Conservation (phyloP, 2,888 invertebrate species). For the Pegoplata infirma region DNA sequence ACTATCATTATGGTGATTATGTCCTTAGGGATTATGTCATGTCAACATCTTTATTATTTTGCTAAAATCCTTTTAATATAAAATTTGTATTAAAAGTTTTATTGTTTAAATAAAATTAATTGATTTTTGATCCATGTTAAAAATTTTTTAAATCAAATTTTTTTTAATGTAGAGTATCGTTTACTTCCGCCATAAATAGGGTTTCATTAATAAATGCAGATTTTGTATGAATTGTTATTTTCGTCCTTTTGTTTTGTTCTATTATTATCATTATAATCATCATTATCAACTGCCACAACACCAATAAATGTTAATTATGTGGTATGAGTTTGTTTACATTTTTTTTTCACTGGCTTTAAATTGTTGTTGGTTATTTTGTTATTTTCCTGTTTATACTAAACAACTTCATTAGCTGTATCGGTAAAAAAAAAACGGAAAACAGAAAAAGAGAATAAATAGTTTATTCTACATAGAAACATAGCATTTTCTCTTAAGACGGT, state of each 20-base stretch:
- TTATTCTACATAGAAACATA: constrained; percentile 1
- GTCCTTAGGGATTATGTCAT: too few species aligned
- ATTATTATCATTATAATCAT: constrained; percentile 12
- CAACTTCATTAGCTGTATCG: constrained; percentile 30
- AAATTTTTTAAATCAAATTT: too few species aligned
- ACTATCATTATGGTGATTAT: too few species aligned
- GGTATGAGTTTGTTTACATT: constrained; percentile 44
- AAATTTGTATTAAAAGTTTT: too few species aligned
- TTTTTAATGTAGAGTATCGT: too few species aligned
- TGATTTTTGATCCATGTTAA: too few species aligned
- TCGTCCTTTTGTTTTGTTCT: constrained; percentile 4
- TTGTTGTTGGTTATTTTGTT: not conserved
- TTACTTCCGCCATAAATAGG: too few species aligned
- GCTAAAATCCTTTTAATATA: too few species aligned
- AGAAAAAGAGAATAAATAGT: not conserved
- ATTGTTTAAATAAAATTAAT: too few species aligned
- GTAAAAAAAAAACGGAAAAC: not conserved
- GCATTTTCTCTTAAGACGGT: not conserved
- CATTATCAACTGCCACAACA: constrained; percentile 37
- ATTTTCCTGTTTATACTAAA: not conserved
- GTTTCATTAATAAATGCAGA: too few species aligned
- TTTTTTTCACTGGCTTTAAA: not conserved
- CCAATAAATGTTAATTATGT: constrained; percentile 55
- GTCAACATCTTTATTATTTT: too few species aligned
- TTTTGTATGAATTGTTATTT: not conserved